phyloP scores from a whole-genome alignment of 2,797 vertebrate genomes.

The Trachurus trachurus region DNA sequence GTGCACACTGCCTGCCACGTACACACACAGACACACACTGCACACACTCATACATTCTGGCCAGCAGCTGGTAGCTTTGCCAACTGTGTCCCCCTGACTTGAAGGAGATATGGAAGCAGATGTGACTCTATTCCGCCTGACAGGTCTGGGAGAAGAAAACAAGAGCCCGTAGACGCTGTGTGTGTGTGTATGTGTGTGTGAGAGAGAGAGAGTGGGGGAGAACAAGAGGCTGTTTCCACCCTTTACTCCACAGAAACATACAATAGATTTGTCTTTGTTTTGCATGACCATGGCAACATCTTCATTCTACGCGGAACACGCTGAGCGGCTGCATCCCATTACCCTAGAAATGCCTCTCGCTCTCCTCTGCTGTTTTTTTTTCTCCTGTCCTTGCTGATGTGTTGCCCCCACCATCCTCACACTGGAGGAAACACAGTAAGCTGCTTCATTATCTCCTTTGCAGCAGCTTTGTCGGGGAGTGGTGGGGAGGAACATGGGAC shows the following conservation, averaged over 20 bases:
- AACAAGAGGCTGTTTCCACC: conserved; percentile 37
- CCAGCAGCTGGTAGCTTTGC: conserved; percentile 81
- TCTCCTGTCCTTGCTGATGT: conserved; percentile 23
- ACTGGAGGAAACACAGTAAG: conserved; percentile 46
- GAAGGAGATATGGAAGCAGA: conserved; percentile 81
- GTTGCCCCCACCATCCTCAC: conserved; percentile 13
- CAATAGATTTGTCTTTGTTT: conserved; percentile 35
- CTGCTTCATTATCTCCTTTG: conserved; percentile 63
- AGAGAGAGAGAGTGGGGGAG: too few species aligned
- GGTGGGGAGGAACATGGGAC: conserved; percentile 37
- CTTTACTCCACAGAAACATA: conserved; percentile 34
- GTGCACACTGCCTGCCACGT: background rate
- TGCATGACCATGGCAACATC: conserved; percentile 6
- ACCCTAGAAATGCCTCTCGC: conserved; percentile 50
- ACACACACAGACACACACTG: conserved; percentile 33
- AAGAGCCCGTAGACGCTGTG: conserved; percentile 53
- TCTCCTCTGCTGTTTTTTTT: conserved; percentile 14
- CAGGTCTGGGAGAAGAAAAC: conserved; percentile 71
- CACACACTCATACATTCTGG: conserved; percentile 43
- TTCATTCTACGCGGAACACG: conserved; percentile 10
- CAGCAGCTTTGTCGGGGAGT: conserved; percentile 43
- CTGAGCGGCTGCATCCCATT: conserved; percentile 56
- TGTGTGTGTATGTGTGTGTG: background rate
- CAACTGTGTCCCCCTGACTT: conserved; percentile 79
- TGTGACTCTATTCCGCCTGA: conserved; percentile 84